Evolutionary conservation across 2,113 vertebrate genomes (phyloP).

Genomic region (Catagonus wagneri): DNA sequence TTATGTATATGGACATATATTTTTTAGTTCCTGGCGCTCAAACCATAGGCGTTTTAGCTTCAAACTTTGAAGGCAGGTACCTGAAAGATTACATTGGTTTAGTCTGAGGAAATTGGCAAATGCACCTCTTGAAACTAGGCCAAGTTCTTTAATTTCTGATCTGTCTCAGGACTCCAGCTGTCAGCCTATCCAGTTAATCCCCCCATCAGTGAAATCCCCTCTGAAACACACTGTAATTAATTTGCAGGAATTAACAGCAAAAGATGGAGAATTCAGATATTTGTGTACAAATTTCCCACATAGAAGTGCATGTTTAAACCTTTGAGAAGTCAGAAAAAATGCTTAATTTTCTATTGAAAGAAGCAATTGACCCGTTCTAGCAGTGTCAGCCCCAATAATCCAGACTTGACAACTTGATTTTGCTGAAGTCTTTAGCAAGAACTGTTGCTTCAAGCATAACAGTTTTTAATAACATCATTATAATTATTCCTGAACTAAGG

Average conservation of each 20-base stretch:
- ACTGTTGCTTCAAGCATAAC: background rate
- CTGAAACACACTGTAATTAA: slow-evolving; percentile 58
- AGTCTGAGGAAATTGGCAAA: slow-evolving; percentile 43
- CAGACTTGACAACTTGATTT: background rate
- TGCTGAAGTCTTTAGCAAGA: slow-evolving; percentile 12
- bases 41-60: background rate
- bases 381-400: background rate
- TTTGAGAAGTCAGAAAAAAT: slow-evolving; percentile 11
- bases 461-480: background rate
- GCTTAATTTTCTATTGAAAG: background rate
- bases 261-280: background rate
- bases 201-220: slow-evolving; percentile 64
- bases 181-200: slow-evolving; percentile 68
- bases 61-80: slow-evolving; percentile 13
- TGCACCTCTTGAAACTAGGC: slow-evolving; percentile 60
- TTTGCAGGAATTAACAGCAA: background rate
- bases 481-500: background rate
- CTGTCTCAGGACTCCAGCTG: slow-evolving; percentile 60
- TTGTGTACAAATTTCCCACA: slow-evolving; percentile 1
- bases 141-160: slow-evolving; percentile 69
- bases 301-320: slow-evolving; percentile 45
- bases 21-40: slow-evolving; percentile 31
- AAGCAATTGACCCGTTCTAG: background rate
- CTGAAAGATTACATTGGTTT: slow-evolving; percentile 18
- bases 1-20: background rate